Evolutionary conservation across 2,797 vertebrate genomes (phyloP).

Genomic region (Benthosema pterotum): DNA sequence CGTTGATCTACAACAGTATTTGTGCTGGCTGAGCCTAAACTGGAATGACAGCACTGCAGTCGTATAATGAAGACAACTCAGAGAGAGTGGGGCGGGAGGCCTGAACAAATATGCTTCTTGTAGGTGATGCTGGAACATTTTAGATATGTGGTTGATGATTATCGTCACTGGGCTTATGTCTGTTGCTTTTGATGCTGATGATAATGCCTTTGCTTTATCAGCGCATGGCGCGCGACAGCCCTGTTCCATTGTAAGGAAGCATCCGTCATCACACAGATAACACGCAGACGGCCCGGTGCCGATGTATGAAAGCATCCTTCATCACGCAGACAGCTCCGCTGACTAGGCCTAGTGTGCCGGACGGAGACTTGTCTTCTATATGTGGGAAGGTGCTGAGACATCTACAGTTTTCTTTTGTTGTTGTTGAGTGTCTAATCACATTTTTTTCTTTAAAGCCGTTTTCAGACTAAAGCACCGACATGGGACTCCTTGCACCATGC

Average conservation of each 20-base stretch:
- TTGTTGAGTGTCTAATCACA: too few species aligned
- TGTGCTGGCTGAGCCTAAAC: conserved; percentile 59
- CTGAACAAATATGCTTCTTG: conserved; percentile 46
- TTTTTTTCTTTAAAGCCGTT: too few species aligned
- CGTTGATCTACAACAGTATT: conserved; percentile 22
- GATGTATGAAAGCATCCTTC: too few species aligned
- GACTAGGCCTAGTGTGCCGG: conserved; percentile 31
- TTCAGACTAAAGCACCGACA: too few species aligned
- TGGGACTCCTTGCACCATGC: too few species aligned
- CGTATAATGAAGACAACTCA: conserved; percentile 59
- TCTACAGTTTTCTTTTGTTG: too few species aligned
- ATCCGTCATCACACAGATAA: conserved; percentile 34
- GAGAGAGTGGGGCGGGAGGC: conserved; percentile 9
- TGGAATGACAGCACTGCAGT: conserved; percentile 55
- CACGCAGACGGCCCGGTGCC: too few species aligned
- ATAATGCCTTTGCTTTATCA: conserved; percentile 38
- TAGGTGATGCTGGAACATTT: conserved; percentile 43
- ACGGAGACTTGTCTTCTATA: too few species aligned
- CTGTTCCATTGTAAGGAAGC: conserved; percentile 35
- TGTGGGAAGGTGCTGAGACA: too few species aligned
- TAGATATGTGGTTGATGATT: conserved; percentile 47
- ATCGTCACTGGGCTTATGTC: conserved; percentile 22
- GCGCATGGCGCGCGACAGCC: conserved; percentile 30
- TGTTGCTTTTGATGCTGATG: conserved; percentile 49
- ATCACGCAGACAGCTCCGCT: conserved; percentile 17